Conservation (phyloP, 2,113 vertebrate species). For the Castor canadensis region DNA sequence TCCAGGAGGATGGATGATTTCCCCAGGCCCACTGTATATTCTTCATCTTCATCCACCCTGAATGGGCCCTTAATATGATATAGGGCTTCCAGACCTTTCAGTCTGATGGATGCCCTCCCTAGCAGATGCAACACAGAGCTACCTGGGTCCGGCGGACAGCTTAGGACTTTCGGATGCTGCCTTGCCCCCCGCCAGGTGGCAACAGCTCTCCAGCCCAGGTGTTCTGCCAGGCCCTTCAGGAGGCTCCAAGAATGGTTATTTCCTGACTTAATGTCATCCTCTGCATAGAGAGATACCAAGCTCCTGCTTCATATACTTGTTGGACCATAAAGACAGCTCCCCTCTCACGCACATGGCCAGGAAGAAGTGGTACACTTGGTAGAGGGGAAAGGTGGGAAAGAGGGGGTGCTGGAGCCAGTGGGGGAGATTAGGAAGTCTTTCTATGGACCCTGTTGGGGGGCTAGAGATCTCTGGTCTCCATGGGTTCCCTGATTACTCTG, state of each 20-base stretch:
- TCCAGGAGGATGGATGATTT: background rate
- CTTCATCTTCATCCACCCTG: background rate
- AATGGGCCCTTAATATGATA: slow-evolving; percentile 22
- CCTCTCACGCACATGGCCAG: fast-evolving
- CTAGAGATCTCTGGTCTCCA: background rate
- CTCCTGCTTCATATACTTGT: background rate
- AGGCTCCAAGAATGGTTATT: background rate
- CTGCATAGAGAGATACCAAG: background rate
- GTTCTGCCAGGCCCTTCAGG: background rate
- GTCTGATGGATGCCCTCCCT: background rate
- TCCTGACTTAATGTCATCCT: fast-evolving
- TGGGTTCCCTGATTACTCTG: slow-evolving; percentile 29
- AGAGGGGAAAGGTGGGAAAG: background rate
- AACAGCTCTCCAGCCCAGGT: background rate
- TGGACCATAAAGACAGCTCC: background rate
- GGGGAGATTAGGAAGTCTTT: background rate
- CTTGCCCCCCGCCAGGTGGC: background rate
- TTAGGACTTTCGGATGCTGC: fast-evolving
- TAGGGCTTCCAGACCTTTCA: background rate
- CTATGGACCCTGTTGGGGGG: background rate
- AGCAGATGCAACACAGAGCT: background rate
- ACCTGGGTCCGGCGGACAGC: background rate
- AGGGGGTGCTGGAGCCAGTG: fast-evolving
- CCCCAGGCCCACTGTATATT: background rate
- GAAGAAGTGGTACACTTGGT: background rate